These are phyloP conservation scores for Saccostrea echinata DNA, from an alignment of 1,140 invertebrate species.

Conservation along the genomic window DNA sequence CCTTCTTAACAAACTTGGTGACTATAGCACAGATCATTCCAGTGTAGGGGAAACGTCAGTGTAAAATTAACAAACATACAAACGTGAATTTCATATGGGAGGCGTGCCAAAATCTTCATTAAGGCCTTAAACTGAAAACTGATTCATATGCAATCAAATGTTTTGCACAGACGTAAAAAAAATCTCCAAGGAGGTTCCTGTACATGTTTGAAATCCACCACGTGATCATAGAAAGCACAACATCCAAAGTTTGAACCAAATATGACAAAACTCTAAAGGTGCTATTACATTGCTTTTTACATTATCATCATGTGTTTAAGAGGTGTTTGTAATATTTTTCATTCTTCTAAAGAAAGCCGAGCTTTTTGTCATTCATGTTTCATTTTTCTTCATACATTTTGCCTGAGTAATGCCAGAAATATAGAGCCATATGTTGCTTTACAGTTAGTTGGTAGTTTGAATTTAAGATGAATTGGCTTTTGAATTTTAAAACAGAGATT, in stretches of 20 bases:
- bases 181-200: not conserved
- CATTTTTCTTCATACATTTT: not conserved
- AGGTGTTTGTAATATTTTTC: constrained; percentile 9
- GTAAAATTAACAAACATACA: not conserved
- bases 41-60: not conserved
- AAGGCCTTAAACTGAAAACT: constrained; percentile 29
- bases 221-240: constrained; percentile 4
- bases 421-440: not conserved
- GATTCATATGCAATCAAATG: constrained; percentile 32
- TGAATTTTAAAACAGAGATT: no score
- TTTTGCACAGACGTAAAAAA: not conserved
- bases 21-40: not conserved
- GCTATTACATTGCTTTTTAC: constrained; percentile 22
- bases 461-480: no score
- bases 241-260: constrained; percentile 9
- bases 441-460: not conserved
- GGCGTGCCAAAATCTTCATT: constrained; percentile 32
- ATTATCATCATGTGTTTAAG: not conserved
- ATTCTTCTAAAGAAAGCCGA: not conserved
- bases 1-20: not conserved
- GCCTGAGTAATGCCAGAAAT: not conserved
- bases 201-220: constrained; percentile 10
- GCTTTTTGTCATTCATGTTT: not conserved
- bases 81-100: not conserved
- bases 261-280: constrained; percentile 16